These are phyloP conservation scores for Micromys minutus DNA, from an alignment of 2,113 vertebrate species.

Conservation along the genomic window DNA sequence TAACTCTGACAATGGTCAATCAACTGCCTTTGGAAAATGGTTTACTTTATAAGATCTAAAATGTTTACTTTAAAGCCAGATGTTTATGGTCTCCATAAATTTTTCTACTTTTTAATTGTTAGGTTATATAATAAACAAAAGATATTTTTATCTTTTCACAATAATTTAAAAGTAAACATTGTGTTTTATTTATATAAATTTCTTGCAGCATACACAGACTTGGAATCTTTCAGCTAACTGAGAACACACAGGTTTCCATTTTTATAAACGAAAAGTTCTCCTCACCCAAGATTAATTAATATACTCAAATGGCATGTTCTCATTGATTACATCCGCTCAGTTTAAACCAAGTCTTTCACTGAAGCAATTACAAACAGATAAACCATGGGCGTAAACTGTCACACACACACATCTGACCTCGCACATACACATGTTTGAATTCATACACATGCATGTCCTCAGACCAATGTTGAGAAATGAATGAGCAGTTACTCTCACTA, in stretches of 20 bases:
- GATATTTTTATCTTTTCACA: not conserved
- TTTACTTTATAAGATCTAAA: slow-evolving; percentile 27
- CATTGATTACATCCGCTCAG: not conserved
- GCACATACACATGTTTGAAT: too few relatives aligned
- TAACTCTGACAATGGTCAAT: slow-evolving; percentile 39
- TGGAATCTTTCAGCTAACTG: not conserved
- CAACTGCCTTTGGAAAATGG: slow-evolving; percentile 19
- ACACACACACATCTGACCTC: too few relatives aligned
- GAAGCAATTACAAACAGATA: slow-evolving; percentile 10
- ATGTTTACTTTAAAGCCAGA: slow-evolving; percentile 30
- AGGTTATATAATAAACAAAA: not conserved
- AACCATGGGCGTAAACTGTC: not conserved
- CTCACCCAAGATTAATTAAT: not conserved
- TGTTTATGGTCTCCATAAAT: not conserved
- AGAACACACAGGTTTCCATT: not conserved
- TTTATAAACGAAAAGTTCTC: not conserved
- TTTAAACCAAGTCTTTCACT: slow-evolving; percentile 12
- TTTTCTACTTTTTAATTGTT: slow-evolving; percentile 36
- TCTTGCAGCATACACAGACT: not conserved
- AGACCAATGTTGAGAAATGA: not conserved
- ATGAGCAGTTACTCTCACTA: not conserved
- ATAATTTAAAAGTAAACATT: slow-evolving; percentile 46
- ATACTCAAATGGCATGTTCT: not conserved
- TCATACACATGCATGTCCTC: accelerated
- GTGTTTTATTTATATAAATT: not conserved